These are phyloP conservation scores for Drosophila watanabei DNA, from an alignment of 1,140 invertebrate genomes.

Conservation along the genomic window DNA sequence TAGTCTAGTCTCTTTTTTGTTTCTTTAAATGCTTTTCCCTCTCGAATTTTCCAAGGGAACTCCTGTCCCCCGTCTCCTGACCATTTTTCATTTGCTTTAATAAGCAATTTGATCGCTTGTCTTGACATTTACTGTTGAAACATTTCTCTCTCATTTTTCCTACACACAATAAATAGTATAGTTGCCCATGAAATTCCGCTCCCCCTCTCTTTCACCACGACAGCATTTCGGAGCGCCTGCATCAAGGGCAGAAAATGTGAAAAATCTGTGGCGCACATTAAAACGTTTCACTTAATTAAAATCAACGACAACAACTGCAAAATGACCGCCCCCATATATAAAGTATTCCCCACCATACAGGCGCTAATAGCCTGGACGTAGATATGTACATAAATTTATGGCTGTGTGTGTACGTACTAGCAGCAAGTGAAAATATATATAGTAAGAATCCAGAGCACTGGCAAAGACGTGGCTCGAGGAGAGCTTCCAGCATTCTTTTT, in stretches of 20 bases:
- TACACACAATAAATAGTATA: conserved; percentile 20
- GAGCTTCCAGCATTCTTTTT: conserved; percentile 46
- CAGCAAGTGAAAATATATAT: conserved; percentile 18
- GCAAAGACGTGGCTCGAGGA: conserved; percentile 57
- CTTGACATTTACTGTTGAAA: conserved; percentile 43
- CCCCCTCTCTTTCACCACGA: not conserved
- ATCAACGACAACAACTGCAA: conserved; percentile 63
- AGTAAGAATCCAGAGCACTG: conserved; percentile 43
- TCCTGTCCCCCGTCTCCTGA: not conserved
- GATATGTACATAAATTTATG: conserved; percentile 11
- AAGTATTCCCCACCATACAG: conserved; percentile 35
- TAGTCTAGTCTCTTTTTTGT: not conserved
- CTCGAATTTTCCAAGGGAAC: not conserved
- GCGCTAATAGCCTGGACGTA: conserved; percentile 46
- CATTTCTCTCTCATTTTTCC: conserved; percentile 7
- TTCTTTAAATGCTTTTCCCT: not conserved
- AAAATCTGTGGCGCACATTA: conserved; percentile 75
- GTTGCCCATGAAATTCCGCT: conserved; percentile 42
- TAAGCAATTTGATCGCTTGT: conserved; percentile 61
- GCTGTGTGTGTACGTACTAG: conserved; percentile 21
- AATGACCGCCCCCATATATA: conserved; percentile 61
- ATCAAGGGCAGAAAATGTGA: conserved; percentile 49
- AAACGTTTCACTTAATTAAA: conserved; percentile 79
- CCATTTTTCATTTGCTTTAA: conserved; percentile 36
- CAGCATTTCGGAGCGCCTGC: conserved; percentile 14